phyloP scores from a whole-genome alignment of 2,113 vertebrate species.

The Tragelaphus buxtoni region DNA sequence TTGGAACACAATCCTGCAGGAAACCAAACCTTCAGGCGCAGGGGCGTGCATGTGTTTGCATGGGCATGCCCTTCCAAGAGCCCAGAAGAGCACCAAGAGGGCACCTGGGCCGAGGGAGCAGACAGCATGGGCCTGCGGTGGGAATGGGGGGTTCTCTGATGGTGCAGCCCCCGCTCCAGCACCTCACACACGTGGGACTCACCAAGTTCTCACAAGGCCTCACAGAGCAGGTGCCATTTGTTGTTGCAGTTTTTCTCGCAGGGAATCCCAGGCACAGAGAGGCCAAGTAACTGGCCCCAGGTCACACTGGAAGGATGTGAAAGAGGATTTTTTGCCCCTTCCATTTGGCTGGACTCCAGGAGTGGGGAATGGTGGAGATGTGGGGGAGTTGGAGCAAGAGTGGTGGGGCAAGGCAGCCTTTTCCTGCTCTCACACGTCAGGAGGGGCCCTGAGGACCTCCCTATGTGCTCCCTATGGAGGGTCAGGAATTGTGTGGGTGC shows the following conservation, averaged over 20 bases:
- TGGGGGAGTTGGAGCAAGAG: neutral
- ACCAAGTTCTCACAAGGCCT: neutral
- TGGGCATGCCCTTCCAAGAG: neutral
- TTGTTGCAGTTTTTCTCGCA: neutral
- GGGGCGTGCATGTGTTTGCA: neutral
- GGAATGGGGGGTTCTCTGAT: too few species aligned
- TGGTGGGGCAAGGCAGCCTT: neutral
- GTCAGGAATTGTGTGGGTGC: neutral
- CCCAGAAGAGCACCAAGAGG: neutral
- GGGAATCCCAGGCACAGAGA: neutral
- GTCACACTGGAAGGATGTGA: neutral
- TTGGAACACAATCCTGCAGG: neutral
- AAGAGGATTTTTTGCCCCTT: neutral
- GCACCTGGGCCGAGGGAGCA: neutral
- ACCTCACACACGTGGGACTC: neutral
- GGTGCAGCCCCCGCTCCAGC: neutral
- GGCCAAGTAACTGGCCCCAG: neutral
- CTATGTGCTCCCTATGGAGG: neutral
- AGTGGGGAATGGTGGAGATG: neutral
- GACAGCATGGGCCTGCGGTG: rapidly evolving
- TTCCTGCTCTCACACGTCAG: neutral
- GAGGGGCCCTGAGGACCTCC: neutral
- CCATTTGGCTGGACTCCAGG: neutral
- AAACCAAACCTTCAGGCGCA: neutral
- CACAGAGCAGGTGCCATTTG: neutral